These are phyloP conservation scores for Hozukius guyotensis DNA, from an alignment of 2,797 vertebrate species.

Conservation along the genomic window DNA sequence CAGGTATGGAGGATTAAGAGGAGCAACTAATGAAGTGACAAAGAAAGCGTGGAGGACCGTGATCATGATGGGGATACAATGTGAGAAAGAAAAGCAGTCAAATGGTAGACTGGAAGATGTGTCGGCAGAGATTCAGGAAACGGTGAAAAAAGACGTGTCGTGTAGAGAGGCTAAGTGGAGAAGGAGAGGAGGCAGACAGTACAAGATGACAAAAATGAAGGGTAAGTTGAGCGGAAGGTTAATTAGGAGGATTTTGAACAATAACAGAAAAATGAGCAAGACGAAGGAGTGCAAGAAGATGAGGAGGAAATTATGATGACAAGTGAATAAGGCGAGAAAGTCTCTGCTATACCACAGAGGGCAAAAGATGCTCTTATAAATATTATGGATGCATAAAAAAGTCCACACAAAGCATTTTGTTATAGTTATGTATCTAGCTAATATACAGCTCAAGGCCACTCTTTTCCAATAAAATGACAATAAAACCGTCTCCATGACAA, in stretches of 20 bases:
- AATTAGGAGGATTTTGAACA: slow-evolving; percentile 37
- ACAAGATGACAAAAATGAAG: slow-evolving; percentile 10
- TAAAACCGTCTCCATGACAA: slow-evolving; percentile 79
- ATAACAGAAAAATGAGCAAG: background rate
- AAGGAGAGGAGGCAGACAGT: slow-evolving; percentile 1
- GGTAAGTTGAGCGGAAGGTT: background rate
- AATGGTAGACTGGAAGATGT: background rate
- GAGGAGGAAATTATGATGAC: slow-evolving; percentile 1
- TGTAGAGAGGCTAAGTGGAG: background rate
- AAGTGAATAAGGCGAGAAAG: slow-evolving; percentile 5
- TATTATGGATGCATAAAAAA: slow-evolving; percentile 10
- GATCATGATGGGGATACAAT: background rate
- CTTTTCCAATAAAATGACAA: slow-evolving; percentile 68
- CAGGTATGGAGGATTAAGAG: slow-evolving; percentile 5
- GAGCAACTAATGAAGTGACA: slow-evolving; percentile 17
- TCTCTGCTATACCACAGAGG: background rate
- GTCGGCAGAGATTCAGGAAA: slow-evolving; percentile 1
- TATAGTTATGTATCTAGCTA: slow-evolving; percentile 25
- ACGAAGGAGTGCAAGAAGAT: background rate
- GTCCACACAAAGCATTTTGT: slow-evolving; percentile 32
- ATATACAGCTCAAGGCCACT: slow-evolving; percentile 55
- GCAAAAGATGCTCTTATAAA: slow-evolving; percentile 9
- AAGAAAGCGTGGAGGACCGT: background rate
- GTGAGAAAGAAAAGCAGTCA: slow-evolving; percentile 5
- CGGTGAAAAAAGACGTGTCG: background rate